Conservation (phyloP, 2,797 vertebrate genomes). For the Gallirallus australis region DNA sequence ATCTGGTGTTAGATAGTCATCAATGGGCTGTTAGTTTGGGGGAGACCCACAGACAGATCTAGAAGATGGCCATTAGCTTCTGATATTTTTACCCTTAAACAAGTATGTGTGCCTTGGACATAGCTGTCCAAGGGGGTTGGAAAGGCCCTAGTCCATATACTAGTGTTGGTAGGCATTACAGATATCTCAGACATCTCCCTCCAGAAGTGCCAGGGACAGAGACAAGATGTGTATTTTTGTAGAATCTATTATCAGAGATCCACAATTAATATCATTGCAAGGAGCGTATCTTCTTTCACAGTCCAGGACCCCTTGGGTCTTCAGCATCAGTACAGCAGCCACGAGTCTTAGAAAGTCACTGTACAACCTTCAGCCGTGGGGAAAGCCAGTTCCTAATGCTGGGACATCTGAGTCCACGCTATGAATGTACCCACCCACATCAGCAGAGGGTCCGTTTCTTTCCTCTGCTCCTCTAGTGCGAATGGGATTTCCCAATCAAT, state of each 20-base stretch:
- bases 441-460: not conserved
- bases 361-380: not conserved
- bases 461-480: not conserved
- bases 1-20: not conserved
- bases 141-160: not conserved
- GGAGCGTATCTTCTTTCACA: not conserved
- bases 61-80: not conserved
- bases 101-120: not conserved
- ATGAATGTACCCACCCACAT: not conserved
- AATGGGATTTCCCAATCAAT: not conserved
- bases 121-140: not conserved
- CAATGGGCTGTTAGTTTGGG: not conserved
- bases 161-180: not conserved
- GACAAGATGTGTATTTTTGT: not conserved
- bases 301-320: not conserved
- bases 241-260: not conserved
- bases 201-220: not conserved
- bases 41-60: no score
- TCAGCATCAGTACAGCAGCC: not conserved
- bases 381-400: rapidly evolving
- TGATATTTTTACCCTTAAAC: not conserved
- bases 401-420: not conserved
- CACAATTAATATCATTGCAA: not conserved
- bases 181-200: not conserved
- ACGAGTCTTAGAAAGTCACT: not conserved